phyloP scores from a whole-genome alignment of 1,140 invertebrate species.

The Drosophila teissieri region DNA sequence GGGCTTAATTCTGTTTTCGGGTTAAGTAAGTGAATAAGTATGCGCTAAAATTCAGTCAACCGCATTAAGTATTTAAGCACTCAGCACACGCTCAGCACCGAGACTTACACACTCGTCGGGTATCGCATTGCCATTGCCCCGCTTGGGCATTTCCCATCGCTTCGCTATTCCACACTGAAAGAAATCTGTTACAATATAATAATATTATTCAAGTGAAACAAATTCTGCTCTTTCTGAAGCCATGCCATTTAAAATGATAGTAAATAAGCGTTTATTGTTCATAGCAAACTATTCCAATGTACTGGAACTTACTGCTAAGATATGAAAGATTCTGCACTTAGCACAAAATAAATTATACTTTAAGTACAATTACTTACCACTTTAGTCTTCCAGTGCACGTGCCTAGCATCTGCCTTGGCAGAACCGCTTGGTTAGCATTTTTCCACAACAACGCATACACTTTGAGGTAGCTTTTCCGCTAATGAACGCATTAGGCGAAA shows the following conservation, averaged over 20 bases:
- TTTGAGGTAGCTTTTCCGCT: constrained; percentile 82
- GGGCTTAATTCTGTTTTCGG: constrained; percentile 52
- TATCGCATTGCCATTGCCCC: constrained; percentile 41
- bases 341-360: too few relatives aligned
- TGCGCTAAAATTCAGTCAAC: constrained; percentile 81
- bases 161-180: neutral
- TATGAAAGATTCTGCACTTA: too few relatives aligned
- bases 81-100: constrained; percentile 60
- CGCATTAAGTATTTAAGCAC: constrained; percentile 82
- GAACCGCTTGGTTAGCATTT: constrained; percentile 74
- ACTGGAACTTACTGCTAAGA: too few relatives aligned
- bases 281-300: too few relatives aligned
- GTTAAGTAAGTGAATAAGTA: constrained; percentile 73
- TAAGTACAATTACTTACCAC: rapidly evolving
- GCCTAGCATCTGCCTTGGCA: constrained; percentile 27
- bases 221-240: too few relatives aligned
- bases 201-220: neutral
- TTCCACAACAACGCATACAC: constrained; percentile 74
- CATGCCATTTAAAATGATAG: too few relatives aligned
- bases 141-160: constrained; percentile 20
- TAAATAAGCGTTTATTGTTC: too few relatives aligned
- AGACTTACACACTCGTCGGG: constrained; percentile 46
- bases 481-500: constrained; percentile 78
- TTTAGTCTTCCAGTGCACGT: neutral
- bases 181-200: neutral